Percentiles rank a stretch among this genome's conserved stretches.
Conservation (phyloP, 2,888 invertebrate species). For the Neoitamus cyanurus region DNA sequence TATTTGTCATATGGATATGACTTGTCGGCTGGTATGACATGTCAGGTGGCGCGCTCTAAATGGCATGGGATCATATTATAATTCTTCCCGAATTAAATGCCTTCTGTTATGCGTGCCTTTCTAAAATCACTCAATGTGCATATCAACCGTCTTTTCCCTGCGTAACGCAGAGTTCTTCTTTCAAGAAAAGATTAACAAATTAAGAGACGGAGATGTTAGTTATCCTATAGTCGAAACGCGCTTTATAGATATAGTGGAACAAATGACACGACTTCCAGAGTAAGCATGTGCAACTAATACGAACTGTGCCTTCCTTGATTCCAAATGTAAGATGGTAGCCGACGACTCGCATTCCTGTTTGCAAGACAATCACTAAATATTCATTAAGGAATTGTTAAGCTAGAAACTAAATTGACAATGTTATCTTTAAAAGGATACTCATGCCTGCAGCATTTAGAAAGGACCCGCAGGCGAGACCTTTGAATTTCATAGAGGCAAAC, state of each 20-base stretch:
- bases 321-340: not conserved
- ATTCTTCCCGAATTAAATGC: no score
- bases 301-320: not conserved
- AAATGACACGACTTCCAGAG: not conserved
- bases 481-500: not conserved
- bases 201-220: not conserved
- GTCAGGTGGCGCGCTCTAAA: no score
- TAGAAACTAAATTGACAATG: not conserved
- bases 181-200: no score
- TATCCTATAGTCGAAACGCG: not conserved
- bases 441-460: not conserved
- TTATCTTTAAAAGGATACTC: slow-evolving; percentile 16
- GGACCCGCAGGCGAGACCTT: not conserved
- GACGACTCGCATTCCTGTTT: not conserved
- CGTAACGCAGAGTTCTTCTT: no score
- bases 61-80: no score
- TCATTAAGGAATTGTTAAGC: not conserved
- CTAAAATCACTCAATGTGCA: no score
- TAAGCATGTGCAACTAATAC: not conserved
- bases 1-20: no score
- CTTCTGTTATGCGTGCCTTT: no score
- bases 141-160: no score
- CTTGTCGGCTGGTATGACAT: no score
- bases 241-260: not conserved
- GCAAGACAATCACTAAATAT: not conserved